These are phyloP conservation scores for Meteorus colon DNA, from an alignment of 2,888 invertebrate species.

Conservation along the genomic window DNA sequence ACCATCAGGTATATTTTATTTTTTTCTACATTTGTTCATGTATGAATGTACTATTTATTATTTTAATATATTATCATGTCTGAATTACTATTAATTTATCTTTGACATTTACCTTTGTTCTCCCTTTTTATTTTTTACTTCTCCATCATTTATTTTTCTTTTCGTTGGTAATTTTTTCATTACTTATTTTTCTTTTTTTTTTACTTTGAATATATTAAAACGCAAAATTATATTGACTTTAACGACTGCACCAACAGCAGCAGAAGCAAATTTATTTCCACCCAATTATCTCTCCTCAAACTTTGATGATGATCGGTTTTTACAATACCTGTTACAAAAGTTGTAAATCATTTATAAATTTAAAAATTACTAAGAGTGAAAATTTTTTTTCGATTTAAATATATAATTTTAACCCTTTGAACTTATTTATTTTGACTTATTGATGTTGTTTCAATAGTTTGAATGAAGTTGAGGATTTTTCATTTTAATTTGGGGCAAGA, in stretches of 20 bases:
- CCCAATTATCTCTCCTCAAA: slow-evolving; percentile 15
- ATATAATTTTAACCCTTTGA: neutral
- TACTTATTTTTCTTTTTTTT: neutral
- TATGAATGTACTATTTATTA: neutral
- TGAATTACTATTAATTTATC: neutral
- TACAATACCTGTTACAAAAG: neutral
- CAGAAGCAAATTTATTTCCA: slow-evolving; percentile 9
- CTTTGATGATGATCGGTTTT: slow-evolving; percentile 12
- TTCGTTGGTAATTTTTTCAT: neutral
- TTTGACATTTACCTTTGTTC: neutral
- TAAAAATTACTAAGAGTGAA: neutral
- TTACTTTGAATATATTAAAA: neutral
- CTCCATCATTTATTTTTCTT: neutral
- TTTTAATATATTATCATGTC: neutral
- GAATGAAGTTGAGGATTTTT: no score
- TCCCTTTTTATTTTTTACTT: neutral
- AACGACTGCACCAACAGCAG: slow-evolving; percentile 15
- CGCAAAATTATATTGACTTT: slow-evolving; percentile 16
- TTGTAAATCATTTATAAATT: slow-evolving; percentile 2
- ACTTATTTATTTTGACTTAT: no score
- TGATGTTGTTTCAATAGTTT: no score
- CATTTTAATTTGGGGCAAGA: no score
- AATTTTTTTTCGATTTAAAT: neutral
- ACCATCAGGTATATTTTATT: slow-evolving; percentile 78
- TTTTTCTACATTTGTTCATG: slow-evolving; percentile 12